Percentiles rank a stretch among this genome's conserved stretches.
Conservation (phyloP, 1,140 invertebrate species). For the Trichonephila clavipes region DNA sequence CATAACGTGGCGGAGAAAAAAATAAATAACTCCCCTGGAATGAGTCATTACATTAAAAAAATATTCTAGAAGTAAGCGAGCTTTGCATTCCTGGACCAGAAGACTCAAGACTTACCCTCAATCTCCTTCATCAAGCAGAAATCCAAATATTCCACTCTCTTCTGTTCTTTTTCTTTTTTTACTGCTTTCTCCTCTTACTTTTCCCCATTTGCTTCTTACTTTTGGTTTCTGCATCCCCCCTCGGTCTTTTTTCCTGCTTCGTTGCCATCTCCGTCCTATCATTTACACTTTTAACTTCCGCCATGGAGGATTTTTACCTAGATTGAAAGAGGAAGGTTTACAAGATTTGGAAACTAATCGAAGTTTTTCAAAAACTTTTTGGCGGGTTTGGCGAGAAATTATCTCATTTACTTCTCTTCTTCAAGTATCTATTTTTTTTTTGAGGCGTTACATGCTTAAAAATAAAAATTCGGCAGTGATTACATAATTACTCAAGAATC, state of each 20-base stretch:
- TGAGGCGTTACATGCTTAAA: no score
- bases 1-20: not conserved
- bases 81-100: slow-evolving; percentile 46
- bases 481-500: no score
- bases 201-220: not conserved
- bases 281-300: slow-evolving; percentile 65
- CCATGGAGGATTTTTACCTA: not conserved
- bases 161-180: not conserved
- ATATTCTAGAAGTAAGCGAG: slow-evolving; percentile 16
- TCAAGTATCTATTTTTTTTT: no score
- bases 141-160: slow-evolving; percentile 68
- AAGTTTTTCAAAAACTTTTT: not conserved
- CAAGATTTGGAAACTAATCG: slow-evolving; percentile 4
- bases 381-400: not conserved
- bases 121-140: slow-evolving; percentile 62
- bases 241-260: not conserved
- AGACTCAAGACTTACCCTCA: slow-evolving; percentile 42
- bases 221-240: not conserved
- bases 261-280: slow-evolving; percentile 59
- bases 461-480: no score
- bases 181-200: not conserved
- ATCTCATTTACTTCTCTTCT: no score
- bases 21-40: not conserved
- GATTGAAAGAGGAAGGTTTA: not conserved
- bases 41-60: slow-evolving; percentile 69